Conservation (phyloP, 2,888 invertebrate species). For the Xanthia togata region DNA sequence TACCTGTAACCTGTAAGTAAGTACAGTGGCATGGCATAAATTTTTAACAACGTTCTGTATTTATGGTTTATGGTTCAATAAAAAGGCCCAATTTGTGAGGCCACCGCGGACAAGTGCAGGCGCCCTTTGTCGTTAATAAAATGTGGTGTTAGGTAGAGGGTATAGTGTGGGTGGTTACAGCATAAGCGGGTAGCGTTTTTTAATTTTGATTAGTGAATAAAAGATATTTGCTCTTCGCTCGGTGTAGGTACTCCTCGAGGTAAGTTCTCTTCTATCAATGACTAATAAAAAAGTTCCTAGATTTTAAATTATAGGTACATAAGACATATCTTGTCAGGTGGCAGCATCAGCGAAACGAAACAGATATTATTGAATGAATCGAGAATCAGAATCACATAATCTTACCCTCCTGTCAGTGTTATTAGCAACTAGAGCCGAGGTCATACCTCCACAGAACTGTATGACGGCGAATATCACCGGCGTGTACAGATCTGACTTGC, state of each 20-base stretch:
- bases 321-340: neutral
- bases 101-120: constrained; percentile 56
- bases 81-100: constrained; percentile 53
- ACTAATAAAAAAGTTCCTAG: neutral
- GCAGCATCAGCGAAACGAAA: neutral
- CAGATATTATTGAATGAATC: neutral
- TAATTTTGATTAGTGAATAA: no score
- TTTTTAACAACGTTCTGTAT: constrained; percentile 34
- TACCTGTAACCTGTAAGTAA: no score
- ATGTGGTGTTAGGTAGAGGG: constrained; percentile 27
- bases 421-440: no score
- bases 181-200: constrained; percentile 24
- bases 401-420: no score
- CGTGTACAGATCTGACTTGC: no score
- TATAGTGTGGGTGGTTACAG: neutral
- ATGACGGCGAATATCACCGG: no score
- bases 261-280: neutral
- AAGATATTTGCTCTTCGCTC: neutral
- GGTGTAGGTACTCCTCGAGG: neutral
- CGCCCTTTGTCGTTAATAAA: constrained; percentile 58
- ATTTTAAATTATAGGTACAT: no score
- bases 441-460: no score
- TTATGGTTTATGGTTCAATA: constrained; percentile 46
- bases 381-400: no score
- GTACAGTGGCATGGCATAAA: constrained; percentile 6